These are phyloP conservation scores for Emberiza fucata DNA, from an alignment of 2,113 vertebrate genomes.

Conservation along the genomic window DNA sequence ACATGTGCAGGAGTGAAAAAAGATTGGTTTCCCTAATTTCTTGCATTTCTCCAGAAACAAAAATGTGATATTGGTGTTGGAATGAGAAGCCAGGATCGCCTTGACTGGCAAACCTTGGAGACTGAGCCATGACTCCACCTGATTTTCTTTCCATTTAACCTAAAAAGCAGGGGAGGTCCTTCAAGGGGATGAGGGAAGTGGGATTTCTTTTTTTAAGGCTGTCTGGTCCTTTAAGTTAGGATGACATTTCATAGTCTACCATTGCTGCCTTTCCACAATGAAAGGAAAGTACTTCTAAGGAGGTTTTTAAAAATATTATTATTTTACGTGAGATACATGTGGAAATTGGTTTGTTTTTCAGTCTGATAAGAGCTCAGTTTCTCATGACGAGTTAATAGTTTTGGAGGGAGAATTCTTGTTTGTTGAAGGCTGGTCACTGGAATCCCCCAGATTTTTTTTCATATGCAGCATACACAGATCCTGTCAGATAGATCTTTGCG, in stretches of 20 bases:
- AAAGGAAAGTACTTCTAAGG: not conserved
- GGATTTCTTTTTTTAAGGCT: not conserved
- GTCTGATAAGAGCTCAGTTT: not conserved
- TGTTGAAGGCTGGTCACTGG: not conserved
- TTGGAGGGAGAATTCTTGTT: not conserved
- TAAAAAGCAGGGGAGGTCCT: not conserved
- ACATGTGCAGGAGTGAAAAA: not conserved
- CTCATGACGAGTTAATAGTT: not conserved
- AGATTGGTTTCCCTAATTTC: not conserved
- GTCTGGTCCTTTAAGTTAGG: not conserved
- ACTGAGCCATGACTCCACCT: not conserved
- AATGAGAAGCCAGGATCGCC: not conserved
- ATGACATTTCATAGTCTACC: not conserved
- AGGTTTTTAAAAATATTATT: rapidly evolving
- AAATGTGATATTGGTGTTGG: not conserved
- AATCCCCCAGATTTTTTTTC: not conserved
- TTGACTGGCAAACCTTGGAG: not conserved
- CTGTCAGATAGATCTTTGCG: not conserved
- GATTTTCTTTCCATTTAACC: not conserved
- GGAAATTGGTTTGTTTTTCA: not conserved
- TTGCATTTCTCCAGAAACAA: not conserved
- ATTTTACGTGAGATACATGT: not conserved
- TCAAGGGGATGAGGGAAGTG: not conserved
- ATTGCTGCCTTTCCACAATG: not conserved
- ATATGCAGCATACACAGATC: not conserved